Conservation (phyloP, 2,888 invertebrate species). For the Aphrophora alni region DNA sequence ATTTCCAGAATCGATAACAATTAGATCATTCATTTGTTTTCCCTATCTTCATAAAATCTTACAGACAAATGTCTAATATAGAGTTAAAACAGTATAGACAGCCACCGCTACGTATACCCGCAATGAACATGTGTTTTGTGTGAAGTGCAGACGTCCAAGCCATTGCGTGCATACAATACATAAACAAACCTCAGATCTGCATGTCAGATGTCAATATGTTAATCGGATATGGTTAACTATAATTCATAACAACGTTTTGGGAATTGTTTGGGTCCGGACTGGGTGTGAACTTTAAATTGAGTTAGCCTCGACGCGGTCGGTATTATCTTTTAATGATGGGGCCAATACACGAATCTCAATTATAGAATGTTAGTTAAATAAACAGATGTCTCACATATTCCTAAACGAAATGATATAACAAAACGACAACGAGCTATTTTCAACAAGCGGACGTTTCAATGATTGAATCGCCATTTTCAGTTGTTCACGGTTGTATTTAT, state of each 20-base stretch:
- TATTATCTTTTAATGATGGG: neutral
- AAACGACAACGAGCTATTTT: too few relatives aligned
- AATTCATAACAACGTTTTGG: neutral
- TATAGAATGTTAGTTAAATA: too few relatives aligned
- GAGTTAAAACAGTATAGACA: too few relatives aligned
- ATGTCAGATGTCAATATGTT: conserved; percentile 6
- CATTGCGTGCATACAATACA: neutral
- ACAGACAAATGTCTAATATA: too few relatives aligned
- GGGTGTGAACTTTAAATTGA: conserved; percentile 9
- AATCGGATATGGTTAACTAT: neutral
- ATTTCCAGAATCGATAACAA: too few relatives aligned
- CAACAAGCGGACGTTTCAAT: too few relatives aligned
- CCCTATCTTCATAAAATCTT: too few relatives aligned
- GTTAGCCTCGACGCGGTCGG: neutral
- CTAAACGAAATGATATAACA: too few relatives aligned
- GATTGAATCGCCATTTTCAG: too few relatives aligned
- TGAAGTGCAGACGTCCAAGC: neutral
- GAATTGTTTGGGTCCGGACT: neutral
- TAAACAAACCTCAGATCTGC: neutral
- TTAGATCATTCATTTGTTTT: too few relatives aligned
- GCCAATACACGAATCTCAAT: neutral
- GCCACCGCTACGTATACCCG: neutral
- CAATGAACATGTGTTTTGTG: neutral
- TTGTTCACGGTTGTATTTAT: too few relatives aligned
- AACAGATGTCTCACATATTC: too few relatives aligned